Conservation (phyloP, 2,113 vertebrate genomes). For the Rhinopomastus cyanomelas region DNA sequence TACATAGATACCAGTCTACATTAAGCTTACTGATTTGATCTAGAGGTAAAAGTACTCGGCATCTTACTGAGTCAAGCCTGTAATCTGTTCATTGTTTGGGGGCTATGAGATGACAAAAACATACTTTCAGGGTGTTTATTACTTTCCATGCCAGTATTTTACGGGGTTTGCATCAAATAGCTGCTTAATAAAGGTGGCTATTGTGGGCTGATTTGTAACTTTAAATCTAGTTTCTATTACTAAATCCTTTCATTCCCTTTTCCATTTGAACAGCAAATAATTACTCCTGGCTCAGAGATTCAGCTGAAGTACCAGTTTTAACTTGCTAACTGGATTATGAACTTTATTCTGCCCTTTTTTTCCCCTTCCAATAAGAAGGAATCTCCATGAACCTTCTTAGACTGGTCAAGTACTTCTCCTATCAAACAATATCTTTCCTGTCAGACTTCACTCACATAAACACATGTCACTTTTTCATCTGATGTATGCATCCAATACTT, state of each 20-base stretch:
- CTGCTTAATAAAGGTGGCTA: neutral
- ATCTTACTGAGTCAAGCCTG: neutral
- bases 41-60: neutral
- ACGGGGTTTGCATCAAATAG: neutral
- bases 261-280: constrained; percentile 61
- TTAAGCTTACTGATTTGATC: neutral
- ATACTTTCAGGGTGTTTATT: neutral
- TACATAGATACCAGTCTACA: neutral
- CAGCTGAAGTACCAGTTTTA: constrained; percentile 64
- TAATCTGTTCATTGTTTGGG: neutral
- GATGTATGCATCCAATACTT: neutral
- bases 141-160: neutral
- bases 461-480: constrained; percentile 21
- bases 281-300: constrained; percentile 54
- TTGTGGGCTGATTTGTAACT: neutral
- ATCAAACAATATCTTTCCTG: constrained; percentile 24
- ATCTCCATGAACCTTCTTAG: neutral
- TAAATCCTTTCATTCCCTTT: constrained; percentile 1
- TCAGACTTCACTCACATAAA: neutral
- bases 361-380: neutral
- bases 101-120: neutral
- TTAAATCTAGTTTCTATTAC: neutral
- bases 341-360: neutral
- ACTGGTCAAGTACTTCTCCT: constrained; percentile 14
- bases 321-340: constrained; percentile 70